These are phyloP conservation scores for Globodera rostochiensis DNA, from an alignment of 1,140 invertebrate species.

Conservation along the genomic window DNA sequence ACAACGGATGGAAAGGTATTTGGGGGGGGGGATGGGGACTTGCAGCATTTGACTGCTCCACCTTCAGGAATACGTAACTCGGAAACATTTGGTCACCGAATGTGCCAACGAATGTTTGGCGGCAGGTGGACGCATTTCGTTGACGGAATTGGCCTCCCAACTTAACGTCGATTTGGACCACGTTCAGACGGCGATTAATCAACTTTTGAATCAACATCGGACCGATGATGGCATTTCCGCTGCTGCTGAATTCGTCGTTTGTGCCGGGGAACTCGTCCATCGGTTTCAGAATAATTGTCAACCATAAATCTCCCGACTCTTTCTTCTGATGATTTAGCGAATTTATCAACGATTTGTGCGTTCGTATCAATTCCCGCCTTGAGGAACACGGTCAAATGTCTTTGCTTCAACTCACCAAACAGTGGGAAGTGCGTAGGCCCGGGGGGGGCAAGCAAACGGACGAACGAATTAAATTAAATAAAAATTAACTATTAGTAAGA, in stretches of 20 bases:
- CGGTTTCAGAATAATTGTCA: conserved; percentile 20
- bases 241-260: conserved; percentile 41
- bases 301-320: background rate
- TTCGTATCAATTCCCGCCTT: conserved; percentile 36
- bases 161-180: conserved; percentile 41
- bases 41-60: background rate
- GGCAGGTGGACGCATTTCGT: conserved; percentile 37
- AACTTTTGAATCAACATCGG: conserved; percentile 16
- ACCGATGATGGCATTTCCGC: conserved; percentile 24
- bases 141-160: conserved; percentile 49
- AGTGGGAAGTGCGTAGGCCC: conserved; percentile 22
- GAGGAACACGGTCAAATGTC: conserved; percentile 49
- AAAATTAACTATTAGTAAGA: no score
- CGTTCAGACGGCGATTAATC: conserved; percentile 15
- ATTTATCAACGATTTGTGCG: conserved; percentile 44
- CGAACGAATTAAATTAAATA: no score
- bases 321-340: conserved; percentile 32
- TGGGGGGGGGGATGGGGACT: background rate
- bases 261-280: conserved; percentile 48
- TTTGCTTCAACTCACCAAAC: conserved; percentile 39
- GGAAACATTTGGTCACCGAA: conserved; percentile 75
- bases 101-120: conserved; percentile 53
- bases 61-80: conserved; percentile 82
- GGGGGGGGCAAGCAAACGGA: background rate
- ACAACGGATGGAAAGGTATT: conserved; percentile 86